Percentiles rank a stretch among this genome's conserved stretches.
These are phyloP conservation scores for Clavelina lepadiformis DNA, from an alignment of 23 tunicate species.

Conservation along the genomic window DNA sequence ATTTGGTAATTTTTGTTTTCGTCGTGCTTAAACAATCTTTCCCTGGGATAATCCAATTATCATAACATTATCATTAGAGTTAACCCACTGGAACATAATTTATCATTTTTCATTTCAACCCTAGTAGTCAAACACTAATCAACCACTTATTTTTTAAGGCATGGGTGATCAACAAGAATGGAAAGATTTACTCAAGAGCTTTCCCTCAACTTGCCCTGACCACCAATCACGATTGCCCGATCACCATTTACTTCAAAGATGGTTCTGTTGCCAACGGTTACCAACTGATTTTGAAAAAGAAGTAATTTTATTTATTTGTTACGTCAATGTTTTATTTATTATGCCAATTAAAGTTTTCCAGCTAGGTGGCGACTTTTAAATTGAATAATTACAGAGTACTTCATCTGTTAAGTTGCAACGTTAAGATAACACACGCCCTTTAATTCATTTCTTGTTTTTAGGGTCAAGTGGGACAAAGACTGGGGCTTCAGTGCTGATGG, in stretches of 20 bases:
- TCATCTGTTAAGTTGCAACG: not conserved
- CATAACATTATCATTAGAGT: no score
- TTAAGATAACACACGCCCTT: not conserved
- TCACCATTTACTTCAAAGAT: slow-evolving; percentile 38
- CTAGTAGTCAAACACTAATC: no score
- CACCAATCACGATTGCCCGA: slow-evolving; percentile 31
- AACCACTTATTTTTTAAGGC: slow-evolving; percentile 17
- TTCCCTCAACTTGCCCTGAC: slow-evolving; percentile 58
- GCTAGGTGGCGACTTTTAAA: not conserved
- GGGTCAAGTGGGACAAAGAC: not conserved
- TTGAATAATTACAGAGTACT: not conserved
- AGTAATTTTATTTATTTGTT: slow-evolving; percentile 11
- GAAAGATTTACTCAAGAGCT: slow-evolving; percentile 48
- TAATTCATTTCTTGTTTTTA: not conserved
- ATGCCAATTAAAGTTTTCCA: no score
- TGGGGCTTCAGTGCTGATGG: slow-evolving; percentile 68
- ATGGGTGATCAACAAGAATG: slow-evolving; percentile 66
- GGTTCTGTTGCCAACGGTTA: slow-evolving; percentile 47
- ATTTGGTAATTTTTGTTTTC: not conserved
- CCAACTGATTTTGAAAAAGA: slow-evolving; percentile 45
- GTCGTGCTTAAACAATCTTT: no score
- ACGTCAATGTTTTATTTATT: not conserved
- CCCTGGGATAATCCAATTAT: no score
- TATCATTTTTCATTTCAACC: no score
- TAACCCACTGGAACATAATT: no score